phyloP scores from a whole-genome alignment of 2,113 vertebrate species.

The Poeciliopsis retropinna region DNA sequence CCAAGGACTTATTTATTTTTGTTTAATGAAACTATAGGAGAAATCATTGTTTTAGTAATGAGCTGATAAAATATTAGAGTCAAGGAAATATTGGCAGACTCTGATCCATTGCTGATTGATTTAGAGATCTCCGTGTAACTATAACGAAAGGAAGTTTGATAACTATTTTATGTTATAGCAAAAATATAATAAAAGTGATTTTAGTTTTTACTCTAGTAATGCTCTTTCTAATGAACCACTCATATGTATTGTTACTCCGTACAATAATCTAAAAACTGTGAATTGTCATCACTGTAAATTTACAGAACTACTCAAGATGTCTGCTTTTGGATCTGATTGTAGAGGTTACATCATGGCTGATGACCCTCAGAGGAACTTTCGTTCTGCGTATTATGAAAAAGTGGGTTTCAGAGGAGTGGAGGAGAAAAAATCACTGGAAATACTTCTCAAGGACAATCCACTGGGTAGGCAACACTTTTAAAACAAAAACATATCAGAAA shows the following conservation, averaged over 20 bases:
- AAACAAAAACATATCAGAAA: neutral
- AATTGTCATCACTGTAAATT: neutral
- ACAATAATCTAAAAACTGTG: neutral
- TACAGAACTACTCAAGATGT: neutral
- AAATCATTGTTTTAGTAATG: too few relatives aligned
- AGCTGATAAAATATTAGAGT: neutral
- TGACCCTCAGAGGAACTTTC: constrained; percentile 96
- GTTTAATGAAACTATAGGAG: too few relatives aligned
- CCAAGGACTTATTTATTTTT: too few relatives aligned
- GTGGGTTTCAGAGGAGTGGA: constrained; percentile 98
- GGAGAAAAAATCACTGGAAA: constrained; percentile 97
- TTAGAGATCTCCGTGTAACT: neutral
- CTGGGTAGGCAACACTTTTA: constrained; percentile 77
- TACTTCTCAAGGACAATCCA: constrained; percentile 93
- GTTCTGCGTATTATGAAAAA: constrained; percentile 97
- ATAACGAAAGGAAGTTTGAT: neutral
- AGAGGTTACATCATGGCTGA: constrained; percentile 85
- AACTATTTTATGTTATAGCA: neutral
- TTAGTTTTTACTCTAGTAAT: neutral
- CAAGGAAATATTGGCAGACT: neutral
- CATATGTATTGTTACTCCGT: neutral
- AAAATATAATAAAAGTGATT: neutral
- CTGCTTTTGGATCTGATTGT: constrained; percentile 3
- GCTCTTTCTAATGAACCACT: neutral
- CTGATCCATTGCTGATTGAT: neutral